These are phyloP conservation scores for Rhizomys pruinosus DNA, from an alignment of 2,113 vertebrate genomes.

Conservation along the genomic window DNA sequence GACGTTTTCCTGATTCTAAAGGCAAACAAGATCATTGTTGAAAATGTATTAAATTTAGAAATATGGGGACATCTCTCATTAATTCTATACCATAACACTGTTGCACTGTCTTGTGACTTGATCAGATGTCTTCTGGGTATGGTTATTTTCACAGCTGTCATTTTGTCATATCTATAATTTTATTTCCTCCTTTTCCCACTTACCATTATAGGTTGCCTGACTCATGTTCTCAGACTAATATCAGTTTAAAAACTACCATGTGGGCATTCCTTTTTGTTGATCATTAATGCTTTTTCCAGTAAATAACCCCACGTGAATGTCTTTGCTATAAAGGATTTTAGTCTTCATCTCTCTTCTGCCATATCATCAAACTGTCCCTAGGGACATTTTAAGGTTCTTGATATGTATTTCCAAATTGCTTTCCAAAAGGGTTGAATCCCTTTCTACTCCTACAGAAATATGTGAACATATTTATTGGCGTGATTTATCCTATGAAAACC, in stretches of 20 bases:
- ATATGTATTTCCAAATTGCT: constrained; percentile 9
- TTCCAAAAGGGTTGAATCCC: constrained; percentile 10
- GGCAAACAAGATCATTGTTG: not conserved
- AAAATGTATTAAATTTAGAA: not conserved
- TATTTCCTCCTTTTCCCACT: not conserved
- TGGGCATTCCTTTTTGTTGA: not conserved
- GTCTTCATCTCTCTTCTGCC: not conserved
- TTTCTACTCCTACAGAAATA: not conserved
- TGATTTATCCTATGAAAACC: constrained; percentile 13
- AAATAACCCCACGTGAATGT: not conserved
- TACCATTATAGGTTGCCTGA: too few relatives aligned
- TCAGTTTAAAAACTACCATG: not conserved
- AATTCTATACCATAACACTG: not conserved
- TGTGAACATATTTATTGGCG: constrained; percentile 1
- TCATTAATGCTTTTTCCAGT: not conserved
- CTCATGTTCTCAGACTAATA: not conserved
- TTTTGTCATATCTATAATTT: not conserved
- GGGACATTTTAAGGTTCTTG: not conserved
- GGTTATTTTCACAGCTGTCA: not conserved
- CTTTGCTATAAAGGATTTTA: not conserved
- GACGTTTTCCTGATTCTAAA: not conserved
- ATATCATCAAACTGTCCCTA: not conserved
- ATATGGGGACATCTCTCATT: not conserved
- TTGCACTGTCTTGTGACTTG: not conserved
- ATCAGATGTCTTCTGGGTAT: not conserved